phyloP scores from a whole-genome alignment of 2,113 vertebrate species.

The Eretmochelys imbricata region DNA sequence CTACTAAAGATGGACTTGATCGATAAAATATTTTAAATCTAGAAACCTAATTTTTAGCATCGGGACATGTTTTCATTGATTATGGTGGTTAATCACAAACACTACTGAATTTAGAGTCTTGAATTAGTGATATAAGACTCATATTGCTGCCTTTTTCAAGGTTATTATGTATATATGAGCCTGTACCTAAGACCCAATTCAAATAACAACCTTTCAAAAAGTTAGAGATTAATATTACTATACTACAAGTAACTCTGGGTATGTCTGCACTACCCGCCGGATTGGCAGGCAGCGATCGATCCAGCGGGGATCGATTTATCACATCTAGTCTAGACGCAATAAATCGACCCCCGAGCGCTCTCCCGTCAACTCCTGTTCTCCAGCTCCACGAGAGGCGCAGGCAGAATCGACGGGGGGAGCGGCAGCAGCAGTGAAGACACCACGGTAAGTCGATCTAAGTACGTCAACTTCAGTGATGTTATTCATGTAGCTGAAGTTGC shows the following conservation, averaged over 20 bases:
- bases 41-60: background rate
- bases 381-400: too few species aligned
- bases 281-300: too few species aligned
- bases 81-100: conserved; percentile 46
- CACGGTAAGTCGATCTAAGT: too few species aligned
- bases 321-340: too few species aligned
- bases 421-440: too few species aligned
- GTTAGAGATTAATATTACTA: conserved; percentile 22
- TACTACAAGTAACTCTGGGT: background rate
- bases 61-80: conserved; percentile 2
- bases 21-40: conserved; percentile 17
- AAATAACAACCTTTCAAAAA: conserved; percentile 15
- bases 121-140: background rate
- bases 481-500: too few species aligned
- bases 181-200: background rate
- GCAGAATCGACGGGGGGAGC: too few species aligned
- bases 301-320: too few species aligned
- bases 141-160: background rate
- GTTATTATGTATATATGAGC: conserved; percentile 10
- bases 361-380: too few species aligned
- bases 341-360: too few species aligned
- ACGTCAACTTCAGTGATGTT: too few species aligned
- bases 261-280: too few species aligned
- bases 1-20: background rate
- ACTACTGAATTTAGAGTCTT: background rate